Conservation (phyloP, 2,113 vertebrate species). For the Gnathonemus longibarbis region DNA sequence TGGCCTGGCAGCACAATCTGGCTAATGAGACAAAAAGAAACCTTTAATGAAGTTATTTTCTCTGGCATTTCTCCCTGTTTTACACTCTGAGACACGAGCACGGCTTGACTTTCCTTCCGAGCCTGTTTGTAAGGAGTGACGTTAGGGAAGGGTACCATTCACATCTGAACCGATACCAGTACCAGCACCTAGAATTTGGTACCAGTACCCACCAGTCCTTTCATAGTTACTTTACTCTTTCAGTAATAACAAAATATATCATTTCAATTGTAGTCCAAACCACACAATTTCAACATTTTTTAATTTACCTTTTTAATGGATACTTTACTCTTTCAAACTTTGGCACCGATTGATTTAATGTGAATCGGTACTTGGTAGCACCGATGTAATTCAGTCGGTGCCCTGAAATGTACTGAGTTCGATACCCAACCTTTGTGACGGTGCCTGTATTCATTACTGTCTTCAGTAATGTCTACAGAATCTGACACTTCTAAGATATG, state of each 20-base stretch:
- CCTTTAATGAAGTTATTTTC: conserved; percentile 23
- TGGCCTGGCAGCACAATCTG: conserved; percentile 22
- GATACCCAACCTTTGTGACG: neutral
- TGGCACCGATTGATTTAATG: neutral
- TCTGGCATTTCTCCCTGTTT: conserved; percentile 1
- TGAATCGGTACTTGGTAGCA: neutral
- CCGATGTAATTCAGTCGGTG: neutral
- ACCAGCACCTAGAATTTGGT: neutral
- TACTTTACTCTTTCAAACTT: neutral
- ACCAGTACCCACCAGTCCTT: neutral
- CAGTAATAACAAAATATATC: neutral
- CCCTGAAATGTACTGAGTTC: neutral
- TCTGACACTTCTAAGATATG: neutral
- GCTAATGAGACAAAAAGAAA: conserved; percentile 22
- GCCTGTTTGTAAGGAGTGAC: neutral
- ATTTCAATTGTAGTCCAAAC: neutral
- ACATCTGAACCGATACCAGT: neutral
- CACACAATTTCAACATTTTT: neutral
- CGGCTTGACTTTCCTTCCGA: neutral
- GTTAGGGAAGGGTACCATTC: neutral
- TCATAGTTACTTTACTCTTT: neutral
- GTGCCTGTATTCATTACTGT: neutral
- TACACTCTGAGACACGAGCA: neutral
- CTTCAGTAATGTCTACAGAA: neutral
- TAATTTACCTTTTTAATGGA: neutral